phyloP scores from a whole-genome alignment of 2,888 invertebrate species.

The Rotaria magnacalcarata region DNA sequence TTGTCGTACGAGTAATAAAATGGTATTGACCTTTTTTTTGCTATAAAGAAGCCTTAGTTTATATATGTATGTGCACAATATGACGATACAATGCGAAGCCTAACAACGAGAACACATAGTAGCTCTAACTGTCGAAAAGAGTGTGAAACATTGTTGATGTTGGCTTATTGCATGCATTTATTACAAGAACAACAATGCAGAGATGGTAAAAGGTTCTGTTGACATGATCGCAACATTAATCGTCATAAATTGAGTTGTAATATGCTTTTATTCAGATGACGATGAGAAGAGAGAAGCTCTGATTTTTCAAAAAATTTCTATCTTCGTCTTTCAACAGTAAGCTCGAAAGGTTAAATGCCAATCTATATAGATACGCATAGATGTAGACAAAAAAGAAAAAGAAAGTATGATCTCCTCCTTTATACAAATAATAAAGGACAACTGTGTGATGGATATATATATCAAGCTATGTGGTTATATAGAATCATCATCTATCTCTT shows the following conservation, averaged over 20 bases:
- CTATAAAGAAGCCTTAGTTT: background rate
- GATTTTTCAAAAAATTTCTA: background rate
- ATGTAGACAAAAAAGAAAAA: background rate
- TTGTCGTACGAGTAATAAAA: constrained; percentile 18
- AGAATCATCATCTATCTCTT: constrained; percentile 12
- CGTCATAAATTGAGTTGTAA: constrained; percentile 11
- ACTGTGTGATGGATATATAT: background rate
- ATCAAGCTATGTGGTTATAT: background rate
- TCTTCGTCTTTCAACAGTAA: background rate
- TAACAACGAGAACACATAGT: background rate
- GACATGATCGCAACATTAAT: constrained; percentile 22
- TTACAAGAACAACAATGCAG: constrained; percentile 12
- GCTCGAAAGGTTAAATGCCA: background rate
- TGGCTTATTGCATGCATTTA: background rate
- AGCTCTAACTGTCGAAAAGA: background rate
- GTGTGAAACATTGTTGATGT: constrained; percentile 18
- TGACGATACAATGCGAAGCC: constrained; percentile 10
- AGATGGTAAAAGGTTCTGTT: constrained; percentile 18
- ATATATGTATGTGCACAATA: background rate
- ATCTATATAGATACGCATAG: background rate
- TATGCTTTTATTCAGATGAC: background rate
- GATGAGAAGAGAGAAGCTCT: background rate
- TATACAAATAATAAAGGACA: constrained; percentile 2
- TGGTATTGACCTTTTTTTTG: constrained; percentile 15
- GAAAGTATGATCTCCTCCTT: background rate